These are phyloP conservation scores for Sinotaia quadrata DNA, from an alignment of 2,888 invertebrate species.

Conservation along the genomic window DNA sequence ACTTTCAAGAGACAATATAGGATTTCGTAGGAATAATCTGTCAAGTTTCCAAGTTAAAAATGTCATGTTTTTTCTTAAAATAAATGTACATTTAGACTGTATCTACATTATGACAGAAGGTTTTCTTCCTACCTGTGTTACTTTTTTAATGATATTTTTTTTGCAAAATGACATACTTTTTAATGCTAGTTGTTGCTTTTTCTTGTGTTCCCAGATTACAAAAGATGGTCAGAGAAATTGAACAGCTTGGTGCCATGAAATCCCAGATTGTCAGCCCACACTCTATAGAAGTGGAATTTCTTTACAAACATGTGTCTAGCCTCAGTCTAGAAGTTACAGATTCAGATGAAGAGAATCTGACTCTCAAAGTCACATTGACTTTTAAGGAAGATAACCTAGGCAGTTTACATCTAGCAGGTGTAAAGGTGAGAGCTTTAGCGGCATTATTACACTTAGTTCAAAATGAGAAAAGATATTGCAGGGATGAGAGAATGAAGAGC, in stretches of 20 bases:
- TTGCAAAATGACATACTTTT: too few species aligned
- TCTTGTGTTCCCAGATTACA: conserved; percentile 14
- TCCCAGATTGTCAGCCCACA: not conserved
- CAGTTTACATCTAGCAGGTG: not conserved
- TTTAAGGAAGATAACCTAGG: conserved; percentile 22
- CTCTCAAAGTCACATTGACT: conserved; percentile 23
- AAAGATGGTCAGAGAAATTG: conserved; percentile 10
- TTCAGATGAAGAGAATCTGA: not conserved
- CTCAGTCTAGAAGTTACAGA: not conserved
- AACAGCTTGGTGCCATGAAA: conserved; percentile 14
- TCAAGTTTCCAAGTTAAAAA: too few species aligned
- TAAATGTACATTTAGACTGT: too few species aligned
- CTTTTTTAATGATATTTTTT: too few species aligned
- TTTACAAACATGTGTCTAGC: not conserved
- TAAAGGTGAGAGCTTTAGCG: conserved; percentile 29
- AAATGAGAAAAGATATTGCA: too few species aligned
- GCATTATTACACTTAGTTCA: too few species aligned
- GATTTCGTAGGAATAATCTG: too few species aligned
- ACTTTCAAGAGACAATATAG: too few species aligned
- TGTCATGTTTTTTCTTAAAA: too few species aligned
- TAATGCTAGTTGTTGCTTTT: not conserved
- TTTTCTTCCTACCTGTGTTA: too few species aligned
- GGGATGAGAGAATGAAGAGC: too few species aligned
- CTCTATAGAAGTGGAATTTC: conserved; percentile 14
- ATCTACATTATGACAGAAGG: too few species aligned